Base-by-base conservation (phyloP, 2,888 invertebrate species). In the Drosophila putrida region DNA sequence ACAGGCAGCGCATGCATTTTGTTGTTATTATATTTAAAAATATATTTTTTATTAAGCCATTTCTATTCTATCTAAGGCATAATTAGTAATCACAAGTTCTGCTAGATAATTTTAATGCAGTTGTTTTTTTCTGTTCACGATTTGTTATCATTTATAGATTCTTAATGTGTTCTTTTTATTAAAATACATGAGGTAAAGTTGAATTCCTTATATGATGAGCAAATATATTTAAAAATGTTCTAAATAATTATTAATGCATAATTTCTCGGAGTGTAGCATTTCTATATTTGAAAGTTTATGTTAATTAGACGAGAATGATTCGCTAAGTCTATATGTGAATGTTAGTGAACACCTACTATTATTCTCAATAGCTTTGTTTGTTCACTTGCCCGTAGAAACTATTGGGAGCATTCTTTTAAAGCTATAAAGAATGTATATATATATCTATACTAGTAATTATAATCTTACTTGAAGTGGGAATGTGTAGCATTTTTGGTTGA, bases 231-330 rank as follows among this genome's bases (percentile, higher is more conserved):
- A 43, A 25, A 35, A 10, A 8, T 33, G 0, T 33, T 4, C 15
- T 9, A 20, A 43, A 25, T 3, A 6, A 8, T n/a, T 33, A 3
- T 13, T 6, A 28, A 4, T n/a, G 11, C 41, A 15, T 8, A n/a
- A n/a, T 9, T 49, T 38, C 20, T n/a, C n/a, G 2, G 5, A 63
- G 44, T 67, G 63, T 57, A 39, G 20, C 1, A 2, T 6, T 8
- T 8, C 20, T 27, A 31, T 20, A 31, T 59, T 49, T 6, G 15
- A 46, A 49, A 36, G 25, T 51, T 4, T 6, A 51, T 44, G 60
- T 44, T 60, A 60, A 51, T 60, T 51, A 15, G 10, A 2, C 11
- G 15, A 9, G 35, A 60, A 51, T 27, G 60, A 41, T 20, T n/a
- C 20, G 43, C 27, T 28, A 35, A 20, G 28, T 4, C 28, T 11